phyloP scores from a whole-genome alignment of 2,113 vertebrate species.

The Hirundichthys speculiger region DNA sequence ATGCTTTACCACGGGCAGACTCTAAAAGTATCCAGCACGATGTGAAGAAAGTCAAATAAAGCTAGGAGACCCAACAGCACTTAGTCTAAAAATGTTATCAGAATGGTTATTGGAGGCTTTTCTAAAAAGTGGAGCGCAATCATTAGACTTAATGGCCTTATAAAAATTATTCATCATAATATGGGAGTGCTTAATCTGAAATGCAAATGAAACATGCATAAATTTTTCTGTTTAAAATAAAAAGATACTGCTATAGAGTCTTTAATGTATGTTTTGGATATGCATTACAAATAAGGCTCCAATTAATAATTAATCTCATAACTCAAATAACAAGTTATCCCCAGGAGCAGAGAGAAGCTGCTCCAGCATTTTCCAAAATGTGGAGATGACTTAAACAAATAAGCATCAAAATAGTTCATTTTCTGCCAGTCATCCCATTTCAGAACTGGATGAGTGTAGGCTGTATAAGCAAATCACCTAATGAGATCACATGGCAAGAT shows the following conservation, averaged over 20 bases:
- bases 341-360: background rate
- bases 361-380: too few species aligned
- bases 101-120: too few species aligned
- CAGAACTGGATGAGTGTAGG: background rate
- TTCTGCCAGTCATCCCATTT: background rate
- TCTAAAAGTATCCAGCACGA: conserved; percentile 14
- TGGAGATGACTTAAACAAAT: background rate
- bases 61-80: too few species aligned
- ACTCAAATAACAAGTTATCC: too few species aligned
- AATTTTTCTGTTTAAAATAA: background rate
- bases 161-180: too few species aligned
- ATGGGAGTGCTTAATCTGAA: too few species aligned
- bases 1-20: conserved; percentile 17
- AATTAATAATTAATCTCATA: too few species aligned
- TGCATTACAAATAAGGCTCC: background rate
- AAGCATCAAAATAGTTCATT: background rate
- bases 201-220: too few species aligned
- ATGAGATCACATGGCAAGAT: background rate
- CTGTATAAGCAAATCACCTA: background rate
- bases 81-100: too few species aligned
- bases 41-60: background rate
- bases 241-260: background rate
- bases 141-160: too few species aligned
- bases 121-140: too few species aligned
- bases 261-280: background rate